phyloP scores from a whole-genome alignment of 2,797 vertebrate species.

The Geotrypetes seraphini region DNA sequence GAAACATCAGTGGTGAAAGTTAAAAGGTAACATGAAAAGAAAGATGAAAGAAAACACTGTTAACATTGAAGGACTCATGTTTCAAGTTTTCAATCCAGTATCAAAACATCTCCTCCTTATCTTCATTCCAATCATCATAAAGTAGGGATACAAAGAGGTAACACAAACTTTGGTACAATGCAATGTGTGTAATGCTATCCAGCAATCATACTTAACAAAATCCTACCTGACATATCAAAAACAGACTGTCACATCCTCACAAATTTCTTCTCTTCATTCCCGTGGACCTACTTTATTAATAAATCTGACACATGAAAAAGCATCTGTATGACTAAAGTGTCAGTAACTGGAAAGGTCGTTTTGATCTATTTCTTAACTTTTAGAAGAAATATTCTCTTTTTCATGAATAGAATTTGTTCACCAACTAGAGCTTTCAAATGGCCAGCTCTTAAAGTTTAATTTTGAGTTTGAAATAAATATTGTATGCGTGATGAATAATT shows the following conservation, averaged over 20 bases:
- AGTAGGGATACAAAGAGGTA: conserved; percentile 70
- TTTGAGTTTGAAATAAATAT: conserved; percentile 93
- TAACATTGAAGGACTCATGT: conserved; percentile 68
- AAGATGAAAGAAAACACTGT: conserved; percentile 66
- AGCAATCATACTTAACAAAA: conserved; percentile 90
- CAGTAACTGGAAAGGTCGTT: conserved; percentile 92
- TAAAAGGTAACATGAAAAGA: conserved; percentile 72
- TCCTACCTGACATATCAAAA: conserved; percentile 97
- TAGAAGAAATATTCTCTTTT: conserved; percentile 95
- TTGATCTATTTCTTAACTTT: conserved; percentile 91
- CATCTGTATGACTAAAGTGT: conserved; percentile 87
- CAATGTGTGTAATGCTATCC: conserved; percentile 75
- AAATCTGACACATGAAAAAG: conserved; percentile 97
- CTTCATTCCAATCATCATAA: conserved; percentile 59
- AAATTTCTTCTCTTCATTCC: conserved; percentile 66
- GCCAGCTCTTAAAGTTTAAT: conserved; percentile 84
- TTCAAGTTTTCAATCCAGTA: conserved; percentile 67
- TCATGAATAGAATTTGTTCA: conserved; percentile 82
- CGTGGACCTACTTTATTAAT: conserved; percentile 96
- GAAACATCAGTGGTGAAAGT: conserved; percentile 68
- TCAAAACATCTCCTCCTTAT: conserved; percentile 64
- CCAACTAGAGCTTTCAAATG: conserved; percentile 84
- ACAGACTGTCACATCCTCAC: conserved; percentile 68
- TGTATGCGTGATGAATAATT: conserved; percentile 87
- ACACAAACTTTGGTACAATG: conserved; percentile 85